These are phyloP conservation scores for Gila orcuttii DNA, from an alignment of 2,113 vertebrate species.

Conservation along the genomic window DNA sequence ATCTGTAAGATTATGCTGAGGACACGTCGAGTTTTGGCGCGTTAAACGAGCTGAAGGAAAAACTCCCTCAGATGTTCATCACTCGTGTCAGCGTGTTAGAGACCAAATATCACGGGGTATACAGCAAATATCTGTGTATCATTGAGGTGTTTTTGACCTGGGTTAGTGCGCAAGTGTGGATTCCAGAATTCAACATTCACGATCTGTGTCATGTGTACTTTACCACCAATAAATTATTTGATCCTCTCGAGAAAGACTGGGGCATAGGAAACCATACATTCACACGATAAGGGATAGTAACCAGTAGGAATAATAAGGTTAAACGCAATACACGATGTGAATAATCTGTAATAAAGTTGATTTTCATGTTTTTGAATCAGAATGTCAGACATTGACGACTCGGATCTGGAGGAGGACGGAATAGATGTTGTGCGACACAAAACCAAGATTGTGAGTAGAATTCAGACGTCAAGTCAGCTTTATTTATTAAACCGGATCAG, in stretches of 20 bases:
- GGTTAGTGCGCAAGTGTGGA: neutral
- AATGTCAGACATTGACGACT: constrained; percentile 77
- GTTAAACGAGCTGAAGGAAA: neutral
- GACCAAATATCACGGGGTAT: no score
- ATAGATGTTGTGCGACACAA: constrained; percentile 49
- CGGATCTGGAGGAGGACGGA: constrained; percentile 69
- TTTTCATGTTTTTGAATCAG: neutral
- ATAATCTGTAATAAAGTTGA: neutral
- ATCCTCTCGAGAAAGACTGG: no score
- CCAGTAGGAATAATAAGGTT: no score
- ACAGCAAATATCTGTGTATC: no score
- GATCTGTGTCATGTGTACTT: no score
- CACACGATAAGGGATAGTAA: no score
- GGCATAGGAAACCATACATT: no score
- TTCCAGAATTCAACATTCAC: neutral
- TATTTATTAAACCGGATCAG: neutral
- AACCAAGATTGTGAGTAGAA: constrained; percentile 33
- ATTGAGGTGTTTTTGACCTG: no score
- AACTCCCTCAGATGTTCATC: neutral
- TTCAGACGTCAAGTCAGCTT: neutral
- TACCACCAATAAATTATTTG: no score
- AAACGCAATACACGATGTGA: no score
- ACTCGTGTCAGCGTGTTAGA: no score
- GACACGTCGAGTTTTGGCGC: neutral
- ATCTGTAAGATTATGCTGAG: no score